Evolutionary conservation across 2,113 vertebrate species (phyloP).

Genomic region (Pholis gunnellus): DNA sequence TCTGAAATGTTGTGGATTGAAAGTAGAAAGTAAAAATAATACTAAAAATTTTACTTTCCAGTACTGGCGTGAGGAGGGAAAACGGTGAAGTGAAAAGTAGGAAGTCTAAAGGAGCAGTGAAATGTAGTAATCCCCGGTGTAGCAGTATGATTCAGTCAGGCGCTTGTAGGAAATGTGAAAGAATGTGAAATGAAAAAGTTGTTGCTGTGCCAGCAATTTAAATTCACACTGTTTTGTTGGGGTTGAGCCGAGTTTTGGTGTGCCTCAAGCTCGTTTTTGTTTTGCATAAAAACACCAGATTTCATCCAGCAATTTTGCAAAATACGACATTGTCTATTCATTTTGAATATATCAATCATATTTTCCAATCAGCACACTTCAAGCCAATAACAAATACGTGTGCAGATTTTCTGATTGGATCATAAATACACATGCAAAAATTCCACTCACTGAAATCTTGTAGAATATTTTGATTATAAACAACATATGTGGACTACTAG

Average conservation of each 20-base stretch:
- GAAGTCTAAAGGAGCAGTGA: constrained; percentile 15
- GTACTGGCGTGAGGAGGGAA: neutral
- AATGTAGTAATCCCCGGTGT: constrained; percentile 3
- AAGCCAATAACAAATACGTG: constrained; percentile 3
- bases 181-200: constrained; percentile 11
- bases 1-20: neutral
- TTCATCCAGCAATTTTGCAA: neutral
- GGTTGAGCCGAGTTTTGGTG: constrained; percentile 10
- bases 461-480: neutral
- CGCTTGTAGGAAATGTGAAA: constrained; percentile 7
- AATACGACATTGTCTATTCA: neutral
- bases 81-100: neutral
- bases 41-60: neutral
- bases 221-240: constrained; percentile 8
- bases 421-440: neutral
- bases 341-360: constrained; percentile 8
- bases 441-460: neutral
- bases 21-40: neutral
- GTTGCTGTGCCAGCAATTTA: constrained; percentile 10
- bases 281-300: constrained; percentile 4
- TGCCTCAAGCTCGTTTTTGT: constrained; percentile 2
- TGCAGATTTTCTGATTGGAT: constrained; percentile 18
- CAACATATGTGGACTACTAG: neutral
- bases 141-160: constrained; percentile 21
- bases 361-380: constrained; percentile 11